A percentile compares a stretch with the other conserved stretches of the same genome.
These are phyloP conservation scores for Mesocentrotus franciscanus DNA, from an alignment of 53 echinoderm and acorn worm genomes.

Conservation along the genomic window DNA sequence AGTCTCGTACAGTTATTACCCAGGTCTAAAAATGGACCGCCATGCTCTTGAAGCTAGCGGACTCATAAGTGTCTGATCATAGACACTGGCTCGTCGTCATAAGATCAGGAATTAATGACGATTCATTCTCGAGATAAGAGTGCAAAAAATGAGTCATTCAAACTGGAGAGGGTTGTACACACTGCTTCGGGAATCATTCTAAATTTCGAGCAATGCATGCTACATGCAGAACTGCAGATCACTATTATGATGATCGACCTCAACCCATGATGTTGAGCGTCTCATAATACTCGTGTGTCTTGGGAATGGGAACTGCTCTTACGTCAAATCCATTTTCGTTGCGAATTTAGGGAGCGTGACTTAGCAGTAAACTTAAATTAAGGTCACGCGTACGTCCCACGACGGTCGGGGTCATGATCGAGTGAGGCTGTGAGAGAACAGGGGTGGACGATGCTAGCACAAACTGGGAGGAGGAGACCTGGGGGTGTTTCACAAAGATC, in stretches of 20 bases:
- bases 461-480: neutral
- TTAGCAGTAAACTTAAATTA: conserved; percentile 31
- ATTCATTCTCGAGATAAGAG: conserved; percentile 13
- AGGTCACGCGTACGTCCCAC: neutral
- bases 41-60: neutral
- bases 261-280: neutral
- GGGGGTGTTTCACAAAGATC: too few species aligned
- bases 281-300: neutral
- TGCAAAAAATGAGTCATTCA: conserved; percentile 3
- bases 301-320: neutral
- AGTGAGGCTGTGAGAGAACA: neutral
- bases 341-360: conserved; percentile 5
- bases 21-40: neutral
- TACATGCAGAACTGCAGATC: neutral
- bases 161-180: neutral
- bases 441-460: neutral
- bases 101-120: conserved; percentile 6
- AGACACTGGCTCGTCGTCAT: neutral
- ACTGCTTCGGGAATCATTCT: neutral
- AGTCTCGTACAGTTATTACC: neutral
- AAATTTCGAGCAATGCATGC: neutral
- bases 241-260: neutral
- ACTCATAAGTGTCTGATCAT: neutral
- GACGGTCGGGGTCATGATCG: conserved; percentile 11
- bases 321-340: conserved; percentile 21